Conservation (phyloP, 2,113 vertebrate genomes). For the chimpanzee (Pan troglodytes) region NHGRI_mPanTro3-v2.1_pri NC_072411.2:27378501-27379000, state of each 20-base stretch:
- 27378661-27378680: neutral
- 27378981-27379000: neutral
- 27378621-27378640: neutral
- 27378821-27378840: neutral
- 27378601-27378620: neutral
- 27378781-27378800: neutral
- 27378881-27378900: neutral
- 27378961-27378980: neutral
- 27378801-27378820: neutral
- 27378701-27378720: neutral
- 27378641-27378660: neutral
- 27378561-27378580: neutral
- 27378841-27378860: accelerated
- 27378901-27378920: too few relatives aligned
- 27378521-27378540: neutral
- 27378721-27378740: neutral
- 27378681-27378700: neutral
- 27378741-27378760: neutral
- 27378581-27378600: neutral
- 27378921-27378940: neutral
- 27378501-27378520: neutral
- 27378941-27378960: neutral
- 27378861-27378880: neutral
- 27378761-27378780: neutral
- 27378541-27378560: neutral